Conservation (phyloP, 2,113 vertebrate species). For the Progne subis region DNA sequence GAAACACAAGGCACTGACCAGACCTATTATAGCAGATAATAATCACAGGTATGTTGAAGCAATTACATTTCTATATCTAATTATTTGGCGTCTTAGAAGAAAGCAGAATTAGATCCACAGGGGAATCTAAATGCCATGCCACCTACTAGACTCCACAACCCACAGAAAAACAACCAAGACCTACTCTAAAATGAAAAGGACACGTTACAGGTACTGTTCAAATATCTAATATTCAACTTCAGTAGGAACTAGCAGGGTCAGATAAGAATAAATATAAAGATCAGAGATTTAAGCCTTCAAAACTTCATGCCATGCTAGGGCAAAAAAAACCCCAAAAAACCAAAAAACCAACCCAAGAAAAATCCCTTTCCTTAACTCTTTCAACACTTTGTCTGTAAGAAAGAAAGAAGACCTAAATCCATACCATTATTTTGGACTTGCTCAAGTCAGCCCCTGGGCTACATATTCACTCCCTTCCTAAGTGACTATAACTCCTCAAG, state of each 20-base stretch:
- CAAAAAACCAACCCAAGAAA: background rate
- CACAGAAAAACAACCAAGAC: background rate
- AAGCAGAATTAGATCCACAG: background rate
- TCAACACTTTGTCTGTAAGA: background rate
- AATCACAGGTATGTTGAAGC: background rate
- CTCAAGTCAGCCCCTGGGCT: background rate
- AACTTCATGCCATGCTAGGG: background rate
- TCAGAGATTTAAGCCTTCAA: background rate
- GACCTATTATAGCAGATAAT: background rate
- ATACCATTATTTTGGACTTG: background rate
- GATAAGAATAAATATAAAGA: background rate
- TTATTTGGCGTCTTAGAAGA: background rate
- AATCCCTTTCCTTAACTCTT: background rate
- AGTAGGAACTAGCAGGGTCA: background rate
- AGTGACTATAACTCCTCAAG: background rate
- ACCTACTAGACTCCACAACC: background rate
- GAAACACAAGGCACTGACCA: background rate
- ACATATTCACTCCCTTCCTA: background rate
- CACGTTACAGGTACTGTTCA: background rate
- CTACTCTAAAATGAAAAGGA: background rate
- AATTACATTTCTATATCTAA: background rate
- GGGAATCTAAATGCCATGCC: background rate
- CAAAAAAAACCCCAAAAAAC: too few relatives aligned
- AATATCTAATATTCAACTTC: background rate
- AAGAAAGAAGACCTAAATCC: background rate